These are phyloP conservation scores for Cataglyphis altisquamis DNA, from an alignment of 2,888 invertebrate species.

Conservation along the genomic window DNA sequence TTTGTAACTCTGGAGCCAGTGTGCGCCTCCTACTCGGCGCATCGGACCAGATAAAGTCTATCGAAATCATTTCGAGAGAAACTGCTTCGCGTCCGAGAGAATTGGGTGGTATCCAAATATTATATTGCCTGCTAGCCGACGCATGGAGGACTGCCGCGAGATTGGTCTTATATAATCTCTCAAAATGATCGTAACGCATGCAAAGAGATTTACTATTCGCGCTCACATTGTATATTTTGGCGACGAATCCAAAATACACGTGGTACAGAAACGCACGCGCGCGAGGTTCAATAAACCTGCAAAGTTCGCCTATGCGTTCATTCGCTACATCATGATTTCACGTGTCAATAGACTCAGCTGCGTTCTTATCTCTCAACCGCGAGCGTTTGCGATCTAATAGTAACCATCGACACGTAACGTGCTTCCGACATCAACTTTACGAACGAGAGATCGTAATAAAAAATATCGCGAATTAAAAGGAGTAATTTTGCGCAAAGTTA, in stretches of 20 bases:
- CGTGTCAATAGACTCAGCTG: constrained; percentile 46
- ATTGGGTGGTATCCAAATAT: background rate
- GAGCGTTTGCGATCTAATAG: constrained; percentile 13
- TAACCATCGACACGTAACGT: background rate
- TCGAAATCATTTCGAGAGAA: constrained; percentile 10
- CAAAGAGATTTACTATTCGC: background rate
- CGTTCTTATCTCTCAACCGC: constrained; percentile 30
- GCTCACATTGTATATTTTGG: constrained; percentile 19
- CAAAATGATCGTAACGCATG: background rate
- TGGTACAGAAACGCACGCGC: constrained; percentile 1
- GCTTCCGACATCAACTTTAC: background rate
- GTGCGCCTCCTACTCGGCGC: constrained; percentile 32
- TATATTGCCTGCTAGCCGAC: background rate
- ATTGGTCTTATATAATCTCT: background rate
- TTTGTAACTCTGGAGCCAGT: constrained; percentile 65
- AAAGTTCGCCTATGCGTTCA: constrained; percentile 4
- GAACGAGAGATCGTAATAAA: background rate
- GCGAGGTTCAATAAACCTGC: constrained; percentile 51
- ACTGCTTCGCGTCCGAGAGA: background rate
- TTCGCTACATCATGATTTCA: constrained; percentile 38
- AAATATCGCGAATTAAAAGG: background rate
- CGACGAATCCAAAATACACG: constrained; percentile 50
- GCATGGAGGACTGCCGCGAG: background rate
- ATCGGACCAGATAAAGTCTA: constrained; percentile 56
- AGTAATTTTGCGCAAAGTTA: background rate